A percentile compares a stretch with the other conserved stretches of the same genome.
Evolutionary conservation across 2,888 invertebrate genomes (phyloP).

Genomic region (Drosophila suboccidentalis): DNA sequence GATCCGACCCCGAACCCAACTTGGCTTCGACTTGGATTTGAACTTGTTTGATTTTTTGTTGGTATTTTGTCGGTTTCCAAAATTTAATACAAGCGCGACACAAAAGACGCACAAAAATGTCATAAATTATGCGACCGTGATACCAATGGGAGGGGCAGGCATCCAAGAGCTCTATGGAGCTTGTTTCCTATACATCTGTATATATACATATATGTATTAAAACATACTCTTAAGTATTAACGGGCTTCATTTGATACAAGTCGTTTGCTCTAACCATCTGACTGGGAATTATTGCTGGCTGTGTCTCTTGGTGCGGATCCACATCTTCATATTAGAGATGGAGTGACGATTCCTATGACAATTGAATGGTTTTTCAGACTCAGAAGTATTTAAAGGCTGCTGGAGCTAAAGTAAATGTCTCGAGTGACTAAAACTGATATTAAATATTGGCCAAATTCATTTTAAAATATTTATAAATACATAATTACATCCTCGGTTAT

Average conservation of each 20-base stretch:
- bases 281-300: conserved; percentile 9
- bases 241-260: conserved; percentile 54
- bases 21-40: conserved; percentile 44
- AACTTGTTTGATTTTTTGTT: conserved; percentile 53
- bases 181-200: conserved; percentile 32
- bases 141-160: conserved; percentile 69
- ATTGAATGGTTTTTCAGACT: not conserved
- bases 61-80: conserved; percentile 38
- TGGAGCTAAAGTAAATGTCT: not conserved
- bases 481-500: too few relatives aligned
- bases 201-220: not conserved
- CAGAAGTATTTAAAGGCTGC: not conserved
- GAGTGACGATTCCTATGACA: not conserved
- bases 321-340: conserved; percentile 2
- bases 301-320: conserved; percentile 9
- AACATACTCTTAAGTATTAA: conserved; percentile 26
- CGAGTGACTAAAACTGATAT: too few relatives aligned
- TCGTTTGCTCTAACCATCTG: not conserved
- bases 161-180: conserved; percentile 64
- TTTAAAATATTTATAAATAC: too few relatives aligned
- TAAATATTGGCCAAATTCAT: too few relatives aligned
- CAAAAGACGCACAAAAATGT: conserved; percentile 83
- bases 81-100: conserved; percentile 81
- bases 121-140: conserved; percentile 82
- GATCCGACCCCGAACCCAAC: conserved; percentile 37